Percentiles rank a stretch among this genome's conserved stretches.
These are phyloP conservation scores for Gymnarchus niloticus DNA, from an alignment of 2,113 vertebrate species.

Conservation along the genomic window DNA sequence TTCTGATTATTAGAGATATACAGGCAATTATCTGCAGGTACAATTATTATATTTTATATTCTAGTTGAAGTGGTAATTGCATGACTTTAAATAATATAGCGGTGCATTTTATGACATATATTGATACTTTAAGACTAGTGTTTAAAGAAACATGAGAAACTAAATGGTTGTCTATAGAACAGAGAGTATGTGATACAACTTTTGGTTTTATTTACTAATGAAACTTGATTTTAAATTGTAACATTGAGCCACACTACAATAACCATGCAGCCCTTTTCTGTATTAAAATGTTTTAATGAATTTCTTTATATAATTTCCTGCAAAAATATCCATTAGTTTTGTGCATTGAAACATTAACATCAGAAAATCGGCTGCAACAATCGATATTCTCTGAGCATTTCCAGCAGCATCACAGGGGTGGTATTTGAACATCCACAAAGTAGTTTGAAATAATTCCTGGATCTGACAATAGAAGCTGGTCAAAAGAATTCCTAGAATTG, in stretches of 20 bases:
- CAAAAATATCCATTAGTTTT: no score
- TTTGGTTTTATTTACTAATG: background rate
- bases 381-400: constrained; percentile 27
- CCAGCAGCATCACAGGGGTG: constrained; percentile 34
- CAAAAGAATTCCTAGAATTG: background rate
- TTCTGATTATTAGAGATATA: background rate
- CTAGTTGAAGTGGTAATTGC: background rate
- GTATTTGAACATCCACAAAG: constrained; percentile 32
- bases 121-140: background rate
- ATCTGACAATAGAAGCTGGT: background rate
- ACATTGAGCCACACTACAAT: background rate
- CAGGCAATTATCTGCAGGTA: background rate
- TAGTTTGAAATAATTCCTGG: constrained; percentile 29
- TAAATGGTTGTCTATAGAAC: background rate
- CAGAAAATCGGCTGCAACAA: constrained; percentile 30
- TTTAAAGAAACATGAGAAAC: background rate
- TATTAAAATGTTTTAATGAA: background rate
- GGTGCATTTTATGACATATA: background rate
- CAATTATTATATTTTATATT: background rate
- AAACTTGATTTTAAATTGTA: background rate
- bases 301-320: no score
- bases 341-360: background rate
- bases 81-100: background rate
- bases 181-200: background rate
- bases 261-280: background rate